Percentiles rank a stretch among this genome's conserved stretches.
These are phyloP conservation scores for Chrysodeixis includens DNA, from an alignment of 2,888 invertebrate genomes.

Conservation along the genomic window DNA sequence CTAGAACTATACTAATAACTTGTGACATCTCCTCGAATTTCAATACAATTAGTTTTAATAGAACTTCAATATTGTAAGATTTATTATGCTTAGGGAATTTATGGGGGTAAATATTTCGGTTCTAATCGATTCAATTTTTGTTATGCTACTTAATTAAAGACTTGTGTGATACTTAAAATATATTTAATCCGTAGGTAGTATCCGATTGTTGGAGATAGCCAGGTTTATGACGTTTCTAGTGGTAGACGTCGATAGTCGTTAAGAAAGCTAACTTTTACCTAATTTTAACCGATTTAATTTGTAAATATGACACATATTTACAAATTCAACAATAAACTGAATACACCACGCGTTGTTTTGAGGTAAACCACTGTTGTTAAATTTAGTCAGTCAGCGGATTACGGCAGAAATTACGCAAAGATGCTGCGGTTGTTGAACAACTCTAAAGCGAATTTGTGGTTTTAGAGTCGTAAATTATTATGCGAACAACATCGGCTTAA, in stretches of 20 bases:
- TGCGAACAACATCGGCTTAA: not conserved
- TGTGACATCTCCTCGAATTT: not conserved
- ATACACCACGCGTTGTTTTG: not conserved
- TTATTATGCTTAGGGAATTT: not conserved
- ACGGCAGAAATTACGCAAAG: not conserved
- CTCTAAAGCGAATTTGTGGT: not conserved
- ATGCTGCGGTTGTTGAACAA: not conserved
- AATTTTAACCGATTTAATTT: too few species aligned
- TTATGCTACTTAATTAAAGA: too few species aligned
- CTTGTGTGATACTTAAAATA: too few species aligned
- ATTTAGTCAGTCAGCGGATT: not conserved
- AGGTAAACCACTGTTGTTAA: not conserved
- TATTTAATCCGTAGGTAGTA: too few species aligned
- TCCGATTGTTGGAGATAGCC: too few species aligned
- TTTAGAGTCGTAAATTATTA: not conserved
- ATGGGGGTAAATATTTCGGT: not conserved
- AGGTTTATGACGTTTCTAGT: too few species aligned
- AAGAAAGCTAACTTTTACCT: too few species aligned
- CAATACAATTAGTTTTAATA: not conserved
- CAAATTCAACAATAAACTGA: too few species aligned
- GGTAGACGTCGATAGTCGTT: too few species aligned
- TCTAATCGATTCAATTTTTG: too few species aligned
- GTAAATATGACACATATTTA: too few species aligned
- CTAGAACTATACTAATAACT: not conserved
- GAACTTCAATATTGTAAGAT: not conserved